These are phyloP conservation scores for Andricus curvator DNA, from an alignment of 2,888 invertebrate genomes.

Conservation along the genomic window DNA sequence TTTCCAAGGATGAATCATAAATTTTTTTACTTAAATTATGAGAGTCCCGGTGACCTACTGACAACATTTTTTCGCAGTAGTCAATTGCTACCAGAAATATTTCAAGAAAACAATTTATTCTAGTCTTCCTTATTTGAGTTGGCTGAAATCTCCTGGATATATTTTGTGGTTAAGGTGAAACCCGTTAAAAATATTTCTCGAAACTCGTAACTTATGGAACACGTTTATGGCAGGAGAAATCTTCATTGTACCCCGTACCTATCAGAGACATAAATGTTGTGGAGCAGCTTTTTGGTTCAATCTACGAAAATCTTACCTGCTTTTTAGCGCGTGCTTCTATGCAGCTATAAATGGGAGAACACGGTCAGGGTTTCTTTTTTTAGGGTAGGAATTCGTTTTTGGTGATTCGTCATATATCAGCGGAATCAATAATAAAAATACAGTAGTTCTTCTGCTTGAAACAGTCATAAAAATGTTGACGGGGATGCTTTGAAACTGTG, in stretches of 20 bases:
- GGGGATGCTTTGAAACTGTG: background rate
- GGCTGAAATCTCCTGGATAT: background rate
- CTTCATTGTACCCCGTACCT: slow-evolving; percentile 9
- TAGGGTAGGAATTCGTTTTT: slow-evolving; percentile 24
- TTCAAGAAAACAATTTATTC: slow-evolving; percentile 44
- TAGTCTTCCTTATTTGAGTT: slow-evolving; percentile 7
- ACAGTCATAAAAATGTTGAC: background rate
- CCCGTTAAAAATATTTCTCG: slow-evolving; percentile 36
- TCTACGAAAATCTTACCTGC: slow-evolving; percentile 27
- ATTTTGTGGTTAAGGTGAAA: background rate
- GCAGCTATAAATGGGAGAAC: background rate
- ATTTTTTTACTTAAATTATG: slow-evolving; percentile 13
- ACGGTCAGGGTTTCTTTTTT: background rate
- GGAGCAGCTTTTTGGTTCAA: slow-evolving; percentile 20
- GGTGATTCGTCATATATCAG: slow-evolving; percentile 12
- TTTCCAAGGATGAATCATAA: slow-evolving; percentile 21
- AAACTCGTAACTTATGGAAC: slow-evolving; percentile 31
- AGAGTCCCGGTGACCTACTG: slow-evolving; percentile 48
- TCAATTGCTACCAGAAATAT: slow-evolving; percentile 28
- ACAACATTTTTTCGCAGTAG: slow-evolving; percentile 46
- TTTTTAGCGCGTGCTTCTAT: slow-evolving; percentile 31
- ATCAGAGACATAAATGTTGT: slow-evolving; percentile 25
- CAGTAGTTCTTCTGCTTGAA: slow-evolving; percentile 7
- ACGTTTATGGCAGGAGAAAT: slow-evolving; percentile 38
- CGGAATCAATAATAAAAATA: background rate